Base-by-base conservation (phyloP, 30 jellyfish, hydroid and myxozoan species). In the Aurelia coerulea region DNA sequence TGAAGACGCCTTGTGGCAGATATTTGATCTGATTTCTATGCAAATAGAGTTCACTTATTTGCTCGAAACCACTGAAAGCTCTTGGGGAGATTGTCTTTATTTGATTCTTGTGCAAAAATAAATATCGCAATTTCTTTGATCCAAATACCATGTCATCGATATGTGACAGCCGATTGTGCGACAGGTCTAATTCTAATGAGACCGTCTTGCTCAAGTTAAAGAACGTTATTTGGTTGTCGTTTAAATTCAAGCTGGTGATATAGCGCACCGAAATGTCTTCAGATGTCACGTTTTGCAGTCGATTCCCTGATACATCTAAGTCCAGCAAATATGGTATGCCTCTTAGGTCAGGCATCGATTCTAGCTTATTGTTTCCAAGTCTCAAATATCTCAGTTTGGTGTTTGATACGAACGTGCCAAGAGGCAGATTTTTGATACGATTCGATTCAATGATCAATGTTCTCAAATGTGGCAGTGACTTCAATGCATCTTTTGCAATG, bases 21-120 rank as follows among this genome's bases (percentile, higher is more conserved):
- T 18, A 35, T 19, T 7, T 9, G 2, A 87, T 33, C 17, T 41
- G 56, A 79, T 78, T 87, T 41, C 35, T 76, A 3, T 76, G 80
- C 29, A 87, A 50, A 29, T 37, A 54, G 5, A 87, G 54, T 46
- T 39, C 75, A 5, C 46, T 4, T 5, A 71, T 50, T 8, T 19
- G 10, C 66, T 65, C 35, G 17, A 87, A 16, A 29, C 86, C 86
- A 4, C 18, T 35, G 46, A 87, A 87, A 18, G 96, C 86, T 5
- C 12, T 14, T 35, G 78, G 62, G n/a, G 87, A 76, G 42, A 87
- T 12, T 1, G 53, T 15, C 9, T 52, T 67, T 10, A 87, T 76
- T 5, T 31, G 31, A 50, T 87, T 87, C 54, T 77, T 37, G 19
- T 59, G 78, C 39, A 46, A 46, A 15, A 46, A 46, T 46, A 46